phyloP scores from a whole-genome alignment of 2,797 vertebrate species.

The Sebastes diaconus region DNA sequence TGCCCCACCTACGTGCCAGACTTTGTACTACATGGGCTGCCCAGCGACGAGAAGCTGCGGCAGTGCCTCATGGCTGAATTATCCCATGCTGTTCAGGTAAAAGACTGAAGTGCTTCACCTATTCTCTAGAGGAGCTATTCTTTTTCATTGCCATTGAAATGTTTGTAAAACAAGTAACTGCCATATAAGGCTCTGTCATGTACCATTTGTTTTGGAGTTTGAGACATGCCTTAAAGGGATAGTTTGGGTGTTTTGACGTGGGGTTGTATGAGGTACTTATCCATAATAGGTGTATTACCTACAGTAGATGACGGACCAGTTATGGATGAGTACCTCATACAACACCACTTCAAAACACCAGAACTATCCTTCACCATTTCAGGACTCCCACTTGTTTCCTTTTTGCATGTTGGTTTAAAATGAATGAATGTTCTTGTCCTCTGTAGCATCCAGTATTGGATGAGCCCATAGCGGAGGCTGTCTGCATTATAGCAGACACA shows the following conservation, averaged over 20 bases:
- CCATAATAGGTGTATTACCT: too few species aligned
- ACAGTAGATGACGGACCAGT: too few species aligned
- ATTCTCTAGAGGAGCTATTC: not conserved
- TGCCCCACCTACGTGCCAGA: slow-evolving; percentile 97
- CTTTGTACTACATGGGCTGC: slow-evolving; percentile 96
- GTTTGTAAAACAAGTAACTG: not conserved
- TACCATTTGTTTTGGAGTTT: not conserved
- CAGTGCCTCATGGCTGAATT: slow-evolving; percentile 93
- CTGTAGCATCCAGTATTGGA: slow-evolving; percentile 95
- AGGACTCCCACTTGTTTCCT: not conserved
- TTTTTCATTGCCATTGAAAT: not conserved
- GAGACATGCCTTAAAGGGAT: not conserved
- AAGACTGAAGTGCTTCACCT: not conserved
- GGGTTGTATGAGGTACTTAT: too few species aligned
- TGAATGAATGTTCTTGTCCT: not conserved
- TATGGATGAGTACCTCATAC: too few species aligned
- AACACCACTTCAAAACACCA: too few species aligned
- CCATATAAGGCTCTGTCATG: not conserved
- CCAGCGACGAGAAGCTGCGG: slow-evolving; percentile 92
- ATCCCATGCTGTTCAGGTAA: slow-evolving; percentile 96
- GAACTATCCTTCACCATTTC: not conserved
- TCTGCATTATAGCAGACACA: slow-evolving; percentile 98
- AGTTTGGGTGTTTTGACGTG: too few species aligned
- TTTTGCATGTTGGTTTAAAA: not conserved
- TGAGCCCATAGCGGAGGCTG: slow-evolving; percentile 97